Percentiles rank a stretch among this genome's conserved stretches.
phyloP scores from a whole-genome alignment of 2,113 vertebrate species.

The Crotophaga sulcirostris region DNA sequence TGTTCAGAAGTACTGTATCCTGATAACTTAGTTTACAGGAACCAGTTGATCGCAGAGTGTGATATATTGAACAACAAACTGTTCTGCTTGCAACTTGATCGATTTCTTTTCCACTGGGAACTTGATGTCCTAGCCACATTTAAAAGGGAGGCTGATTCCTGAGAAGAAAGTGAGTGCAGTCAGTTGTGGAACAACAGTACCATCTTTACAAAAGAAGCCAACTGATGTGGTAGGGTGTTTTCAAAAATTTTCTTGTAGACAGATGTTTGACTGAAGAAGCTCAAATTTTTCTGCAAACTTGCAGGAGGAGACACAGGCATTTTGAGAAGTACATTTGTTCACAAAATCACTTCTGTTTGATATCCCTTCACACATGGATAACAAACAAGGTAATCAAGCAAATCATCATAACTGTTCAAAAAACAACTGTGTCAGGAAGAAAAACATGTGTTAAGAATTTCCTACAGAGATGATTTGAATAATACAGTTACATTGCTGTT shows the following conservation, averaged over 20 bases:
- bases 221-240: not conserved
- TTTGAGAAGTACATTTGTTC: conserved; percentile 10
- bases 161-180: conserved; percentile 23
- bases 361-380: not conserved
- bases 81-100: not conserved
- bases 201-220: not conserved
- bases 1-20: not conserved
- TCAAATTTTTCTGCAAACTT: conserved; percentile 27
- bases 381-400: conserved; percentile 27
- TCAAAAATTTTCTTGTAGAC: not conserved
- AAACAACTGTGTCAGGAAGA: conserved; percentile 20
- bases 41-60: conserved; percentile 6
- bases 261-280: conserved; percentile 38
- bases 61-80: not conserved
- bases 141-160: conserved; percentile 11
- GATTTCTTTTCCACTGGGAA: not conserved
- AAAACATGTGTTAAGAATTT: conserved; percentile 9
- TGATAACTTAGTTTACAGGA: conserved; percentile 29
- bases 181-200: not conserved
- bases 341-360: conserved; percentile 35
- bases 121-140: not conserved
- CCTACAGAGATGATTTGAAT: conserved; percentile 15
- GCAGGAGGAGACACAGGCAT: not conserved
- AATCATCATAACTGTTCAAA: not conserved
- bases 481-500: not conserved